Evolutionary conservation across 2,888 invertebrate species (phyloP).

Genomic region (Hybos culiciformis): DNA sequence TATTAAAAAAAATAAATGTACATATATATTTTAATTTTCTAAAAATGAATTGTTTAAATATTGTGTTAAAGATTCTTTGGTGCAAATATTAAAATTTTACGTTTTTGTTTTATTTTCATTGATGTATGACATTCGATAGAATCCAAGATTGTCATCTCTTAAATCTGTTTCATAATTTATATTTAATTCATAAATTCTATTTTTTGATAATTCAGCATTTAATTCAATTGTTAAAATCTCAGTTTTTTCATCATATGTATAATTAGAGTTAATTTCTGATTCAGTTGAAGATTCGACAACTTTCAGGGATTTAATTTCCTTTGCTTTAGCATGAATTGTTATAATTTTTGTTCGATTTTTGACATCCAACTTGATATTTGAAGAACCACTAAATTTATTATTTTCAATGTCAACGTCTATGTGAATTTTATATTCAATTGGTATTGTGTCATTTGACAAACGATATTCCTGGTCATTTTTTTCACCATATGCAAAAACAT

Average conservation of each 20-base stretch:
- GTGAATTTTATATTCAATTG: slow-evolving; percentile 40
- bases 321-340: slow-evolving; percentile 11
- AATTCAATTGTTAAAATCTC: background rate
- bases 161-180: slow-evolving; percentile 43
- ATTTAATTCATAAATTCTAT: slow-evolving; percentile 32
- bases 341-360: slow-evolving; percentile 38
- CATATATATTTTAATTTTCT: background rate
- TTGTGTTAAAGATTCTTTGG: too few species aligned
- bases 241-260: background rate
- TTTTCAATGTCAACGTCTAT: slow-evolving; percentile 38
- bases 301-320: background rate
- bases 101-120: slow-evolving; percentile 11
- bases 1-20: background rate
- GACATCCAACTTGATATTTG: slow-evolving; percentile 37
- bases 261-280: background rate
- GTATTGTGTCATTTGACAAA: slow-evolving; percentile 40
- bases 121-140: slow-evolving; percentile 42
- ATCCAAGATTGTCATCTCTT: slow-evolving; percentile 45
- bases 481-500: background rate
- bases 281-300: background rate
- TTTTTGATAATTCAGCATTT: background rate
- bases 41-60: slow-evolving; percentile 19
- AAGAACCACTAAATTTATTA: slow-evolving; percentile 32
- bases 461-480: slow-evolving; percentile 31
- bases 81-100: background rate